phyloP scores from a whole-genome alignment of 2,113 vertebrate species.

The Micromys minutus region DNA sequence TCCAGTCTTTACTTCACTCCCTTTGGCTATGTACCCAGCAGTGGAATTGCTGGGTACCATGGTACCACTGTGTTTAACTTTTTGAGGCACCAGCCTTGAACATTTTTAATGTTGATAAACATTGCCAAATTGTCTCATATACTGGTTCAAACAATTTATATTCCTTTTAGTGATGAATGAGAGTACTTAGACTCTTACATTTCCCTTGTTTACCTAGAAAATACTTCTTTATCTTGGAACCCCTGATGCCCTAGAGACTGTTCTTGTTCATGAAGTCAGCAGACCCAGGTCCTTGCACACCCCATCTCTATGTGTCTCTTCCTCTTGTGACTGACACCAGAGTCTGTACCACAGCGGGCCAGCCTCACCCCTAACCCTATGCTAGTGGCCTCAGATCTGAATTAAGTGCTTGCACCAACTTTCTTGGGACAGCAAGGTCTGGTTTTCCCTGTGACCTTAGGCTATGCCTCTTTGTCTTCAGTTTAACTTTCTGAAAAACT shows the following conservation, averaged over 20 bases:
- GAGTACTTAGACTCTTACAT: neutral
- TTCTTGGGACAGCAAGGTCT: neutral
- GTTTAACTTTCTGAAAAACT: constrained; percentile 2
- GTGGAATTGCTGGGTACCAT: neutral
- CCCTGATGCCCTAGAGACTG: no score
- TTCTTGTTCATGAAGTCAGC: neutral
- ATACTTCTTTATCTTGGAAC: neutral
- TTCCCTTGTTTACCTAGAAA: constrained; percentile 32
- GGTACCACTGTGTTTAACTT: neutral
- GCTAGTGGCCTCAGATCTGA: neutral
- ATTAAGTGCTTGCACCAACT: neutral
- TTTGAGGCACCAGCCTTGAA: neutral
- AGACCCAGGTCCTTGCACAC: no score
- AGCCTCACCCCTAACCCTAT: no score
- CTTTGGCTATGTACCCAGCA: neutral
- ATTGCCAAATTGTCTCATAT: neutral
- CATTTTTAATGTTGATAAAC: constrained; percentile 20
- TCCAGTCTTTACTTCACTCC: neutral
- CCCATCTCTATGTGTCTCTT: rapidly evolving
- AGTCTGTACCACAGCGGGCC: neutral
- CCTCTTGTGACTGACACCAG: neutral
- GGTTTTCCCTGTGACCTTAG: neutral
- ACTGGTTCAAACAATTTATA: neutral
- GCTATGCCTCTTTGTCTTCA: neutral
- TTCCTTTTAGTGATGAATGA: neutral